Conservation (phyloP, 23 tunicate species). For the Botrylloides violaceus region DNA sequence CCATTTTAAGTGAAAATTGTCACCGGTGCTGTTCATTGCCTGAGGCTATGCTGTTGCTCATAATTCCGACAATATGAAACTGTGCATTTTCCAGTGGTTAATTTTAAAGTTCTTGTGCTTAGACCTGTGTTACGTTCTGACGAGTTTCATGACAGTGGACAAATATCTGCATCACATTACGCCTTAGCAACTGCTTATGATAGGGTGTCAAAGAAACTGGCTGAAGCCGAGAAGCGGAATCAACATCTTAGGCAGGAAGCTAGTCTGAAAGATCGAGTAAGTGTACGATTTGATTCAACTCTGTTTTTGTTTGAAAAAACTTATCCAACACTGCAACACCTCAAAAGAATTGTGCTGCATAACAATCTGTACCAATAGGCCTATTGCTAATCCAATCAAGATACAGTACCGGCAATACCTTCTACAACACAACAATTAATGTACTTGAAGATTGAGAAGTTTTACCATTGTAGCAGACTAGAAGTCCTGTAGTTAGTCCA, state of each 20-base stretch:
- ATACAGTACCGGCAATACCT: no score
- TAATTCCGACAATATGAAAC: background rate
- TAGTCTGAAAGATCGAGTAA: slow-evolving; percentile 17
- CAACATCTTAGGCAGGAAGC: slow-evolving; percentile 14
- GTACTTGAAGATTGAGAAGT: no score
- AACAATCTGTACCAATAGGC: no score
- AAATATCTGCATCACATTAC: slow-evolving; percentile 41
- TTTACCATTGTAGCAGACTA: no score
- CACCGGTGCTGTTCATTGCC: background rate
- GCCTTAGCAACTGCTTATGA: slow-evolving; percentile 60
- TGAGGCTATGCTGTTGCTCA: background rate
- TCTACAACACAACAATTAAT: no score
- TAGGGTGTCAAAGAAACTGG: slow-evolving; percentile 32
- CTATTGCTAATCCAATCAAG: no score
- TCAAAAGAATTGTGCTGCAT: no score
- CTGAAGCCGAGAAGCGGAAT: slow-evolving; percentile 34
- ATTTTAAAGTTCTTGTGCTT: background rate
- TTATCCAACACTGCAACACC: no score
- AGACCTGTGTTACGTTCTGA: slow-evolving; percentile 5
- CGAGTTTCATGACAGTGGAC: slow-evolving; percentile 5
- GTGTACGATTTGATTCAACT: background rate
- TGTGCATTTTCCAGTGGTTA: background rate
- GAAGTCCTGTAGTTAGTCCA: no score
- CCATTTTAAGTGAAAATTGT: no score
- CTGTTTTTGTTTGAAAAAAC: no score